Base-by-base conservation (phyloP, 2,113 vertebrate genomes). In the Balaenoptera acutorostrata region DNA sequence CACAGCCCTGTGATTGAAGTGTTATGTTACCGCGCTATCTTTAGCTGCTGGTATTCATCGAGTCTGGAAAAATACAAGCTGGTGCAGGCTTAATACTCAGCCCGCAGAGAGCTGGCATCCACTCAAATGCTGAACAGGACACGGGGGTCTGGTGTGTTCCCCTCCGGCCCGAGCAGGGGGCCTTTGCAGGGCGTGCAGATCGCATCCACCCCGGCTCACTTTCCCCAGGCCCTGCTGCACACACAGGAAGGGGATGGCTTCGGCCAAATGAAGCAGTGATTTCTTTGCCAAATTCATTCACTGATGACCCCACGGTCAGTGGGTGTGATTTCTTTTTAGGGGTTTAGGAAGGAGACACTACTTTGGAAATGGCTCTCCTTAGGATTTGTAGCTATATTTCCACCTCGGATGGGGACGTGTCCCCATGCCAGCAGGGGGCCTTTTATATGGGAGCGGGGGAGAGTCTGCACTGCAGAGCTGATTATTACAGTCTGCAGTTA, bases 41-140 rank as follows among this genome's bases (percentile, higher is more conserved):
- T 97, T 93, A 98, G 95, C 88, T 89, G 93, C 97, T 90, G 96
- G 55, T 61, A 86, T 96, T 97, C 97, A 61, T 88, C 12, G 69
- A 88, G 88, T 97, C 44, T 96, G 96, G 92, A 89, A 97, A 95
- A 95, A 85, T 27, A 52, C 63, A 87, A 96, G 71, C 46, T 86
- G 91, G 46, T 27, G 57, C 82, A 4, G 46, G 84, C 68, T 98
- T 96, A 96, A 78, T 88, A 46, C 82, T 89, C 93, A 75, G 36
- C 78, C 90, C 94, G 5, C 72, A 85, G 95, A 63, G 66, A 46
- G 74, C 97, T 97, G 97, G 91, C 33, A 20, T 90, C 75, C 27
- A 5, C 81, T 98, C 92, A 97, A 29, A 71, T 80, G 61, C 71
- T 97, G 69, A 90, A 25, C 33, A 29, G 57, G 72, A 95, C 71